Base-by-base conservation (phyloP, 1,140 invertebrate genomes). In the Eriosoma lanigerum region DNA sequence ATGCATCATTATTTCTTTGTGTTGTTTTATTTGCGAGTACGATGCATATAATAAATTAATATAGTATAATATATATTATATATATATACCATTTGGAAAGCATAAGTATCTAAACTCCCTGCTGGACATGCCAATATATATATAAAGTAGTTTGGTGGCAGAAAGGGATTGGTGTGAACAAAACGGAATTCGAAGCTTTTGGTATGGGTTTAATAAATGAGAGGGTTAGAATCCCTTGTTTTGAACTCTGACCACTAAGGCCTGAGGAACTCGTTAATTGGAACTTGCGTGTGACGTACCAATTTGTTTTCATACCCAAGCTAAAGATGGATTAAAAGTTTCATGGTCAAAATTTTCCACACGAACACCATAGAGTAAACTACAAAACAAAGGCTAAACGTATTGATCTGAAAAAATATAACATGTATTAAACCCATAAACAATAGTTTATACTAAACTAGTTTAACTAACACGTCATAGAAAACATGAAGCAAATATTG, bases 281-380 rank as follows among this genome's bases (percentile, higher is more conserved):
- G 56, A 78, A 78, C 75, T 78, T 78, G 75, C 24, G 75, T 78
- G 54, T 78, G 56, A 78, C 56, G 44, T 62, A 46, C 44, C 75
- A 78, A 78, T 78, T 78, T 58, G 75, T 78, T 60, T 78, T 46
- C 75, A 78, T 76, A 48, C 54, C 0, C 44, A 17, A 60, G 15
- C 13, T 29, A 32, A 58, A 62, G 17, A 60, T n/a, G 56, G 56
- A 78, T 78, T 78, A 78, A 78, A 78, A 78, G 56, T 60, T 78
- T 19, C 8, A 62, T 12, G 21, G 21, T 24, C 9, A 60, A 19
- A 46, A 60, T 62, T 76, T 56, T 46, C 73, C 21, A 10, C 13
- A 3, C 13, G 15, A 8, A 38, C 32, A 38, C 8, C 8, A 24
- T 9, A 8, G 21, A 21, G 13, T 21, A 68, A 26, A 72, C 10